phyloP scores from a whole-genome alignment of 1,140 invertebrate genomes.

The Chlorops oryzae region DNA sequence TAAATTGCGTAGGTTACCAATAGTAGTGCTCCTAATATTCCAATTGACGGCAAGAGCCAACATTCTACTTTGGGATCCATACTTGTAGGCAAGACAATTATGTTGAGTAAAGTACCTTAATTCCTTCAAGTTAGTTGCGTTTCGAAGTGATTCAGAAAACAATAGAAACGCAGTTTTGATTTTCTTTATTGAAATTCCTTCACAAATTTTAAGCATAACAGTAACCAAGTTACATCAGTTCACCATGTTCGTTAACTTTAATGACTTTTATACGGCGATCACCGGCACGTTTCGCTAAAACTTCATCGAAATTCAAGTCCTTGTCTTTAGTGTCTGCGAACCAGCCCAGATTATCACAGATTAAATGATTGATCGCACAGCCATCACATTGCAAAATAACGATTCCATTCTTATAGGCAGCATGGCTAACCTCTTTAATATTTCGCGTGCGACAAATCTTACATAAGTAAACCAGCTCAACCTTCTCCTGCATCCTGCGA shows the following conservation, averaged over 20 bases:
- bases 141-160: no score
- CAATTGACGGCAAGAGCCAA: no score
- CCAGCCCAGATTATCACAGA: conserved; percentile 88
- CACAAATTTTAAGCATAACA: no score
- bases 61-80: no score
- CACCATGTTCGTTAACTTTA: conserved; percentile 43
- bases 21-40: no score
- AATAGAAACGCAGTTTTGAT: no score
- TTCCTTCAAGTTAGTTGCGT: no score
- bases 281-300: conserved; percentile 71
- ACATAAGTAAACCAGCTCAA: conserved; percentile 74
- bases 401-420: conserved; percentile 77
- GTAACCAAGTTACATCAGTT: conserved; percentile 44
- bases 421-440: conserved; percentile 72
- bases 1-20: no score
- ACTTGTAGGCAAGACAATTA: no score
- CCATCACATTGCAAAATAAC: conserved; percentile 81
- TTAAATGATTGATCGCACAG: conserved; percentile 82
- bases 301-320: conserved; percentile 72
- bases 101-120: no score
- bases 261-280: conserved; percentile 37
- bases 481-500: conserved; percentile 54
- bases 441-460: conserved; percentile 76
- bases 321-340: conserved; percentile 65
- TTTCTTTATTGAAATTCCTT: no score